These are phyloP conservation scores for Portevinia maculata DNA, from an alignment of 2,888 invertebrate genomes.

Conservation along the genomic window DNA sequence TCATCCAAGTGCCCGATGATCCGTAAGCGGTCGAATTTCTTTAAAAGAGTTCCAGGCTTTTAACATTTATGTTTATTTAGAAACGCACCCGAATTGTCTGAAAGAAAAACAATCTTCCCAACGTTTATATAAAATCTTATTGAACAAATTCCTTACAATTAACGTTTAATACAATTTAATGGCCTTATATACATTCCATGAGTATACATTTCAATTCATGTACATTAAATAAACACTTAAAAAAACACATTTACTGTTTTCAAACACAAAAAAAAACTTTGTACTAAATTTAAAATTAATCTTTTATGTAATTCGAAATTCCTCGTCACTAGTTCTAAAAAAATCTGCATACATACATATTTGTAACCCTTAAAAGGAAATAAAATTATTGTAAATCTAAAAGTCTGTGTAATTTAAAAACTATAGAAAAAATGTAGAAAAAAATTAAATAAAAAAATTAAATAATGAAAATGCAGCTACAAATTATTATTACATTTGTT, in stretches of 20 bases:
- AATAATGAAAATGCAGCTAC: neutral
- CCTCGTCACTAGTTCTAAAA: slow-evolving; percentile 7
- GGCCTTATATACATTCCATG: slow-evolving; percentile 74
- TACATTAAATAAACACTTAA: slow-evolving; percentile 27
- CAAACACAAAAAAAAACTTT: slow-evolving; percentile 2
- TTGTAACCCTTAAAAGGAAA: slow-evolving; percentile 19
- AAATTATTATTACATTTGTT: slow-evolving; percentile 18
- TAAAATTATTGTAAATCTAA: slow-evolving; percentile 64
- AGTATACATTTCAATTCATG: slow-evolving; percentile 57
- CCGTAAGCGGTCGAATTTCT: neutral
- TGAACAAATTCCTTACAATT: slow-evolving; percentile 31
- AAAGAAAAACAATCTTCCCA: slow-evolving; percentile 4
- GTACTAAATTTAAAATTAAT: slow-evolving; percentile 23
- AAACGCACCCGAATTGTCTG: no score
- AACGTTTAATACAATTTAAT: slow-evolving; percentile 70
- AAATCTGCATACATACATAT: neutral
- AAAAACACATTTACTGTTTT: slow-evolving; percentile 18
- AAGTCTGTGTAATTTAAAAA: slow-evolving; percentile 63
- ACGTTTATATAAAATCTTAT: slow-evolving; percentile 5
- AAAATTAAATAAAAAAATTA: slow-evolving; percentile 28
- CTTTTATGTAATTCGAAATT: slow-evolving; percentile 5
- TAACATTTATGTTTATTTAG: no score
- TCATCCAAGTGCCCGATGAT: no score
- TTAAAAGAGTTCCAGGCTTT: neutral
- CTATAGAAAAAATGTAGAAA: slow-evolving; percentile 43